A percentile compares a stretch with the other conserved stretches of the same genome.
These are phyloP conservation scores for Scophthalmus maximus DNA, from an alignment of 2,113 vertebrate genomes.

Conservation along the genomic window DNA sequence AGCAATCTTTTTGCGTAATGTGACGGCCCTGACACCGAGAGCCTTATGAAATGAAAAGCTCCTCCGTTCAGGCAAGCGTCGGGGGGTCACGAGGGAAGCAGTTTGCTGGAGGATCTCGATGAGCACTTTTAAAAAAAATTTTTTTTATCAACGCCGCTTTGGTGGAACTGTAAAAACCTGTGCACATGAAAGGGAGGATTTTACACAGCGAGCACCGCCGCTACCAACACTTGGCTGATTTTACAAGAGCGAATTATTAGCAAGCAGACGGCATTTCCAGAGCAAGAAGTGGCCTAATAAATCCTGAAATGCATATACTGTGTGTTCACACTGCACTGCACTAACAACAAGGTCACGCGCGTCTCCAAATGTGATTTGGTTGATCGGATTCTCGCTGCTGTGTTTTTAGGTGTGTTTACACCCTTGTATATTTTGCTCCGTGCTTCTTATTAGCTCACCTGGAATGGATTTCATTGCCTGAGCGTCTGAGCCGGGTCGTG, in stretches of 20 bases:
- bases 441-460: slow-evolving; percentile 34
- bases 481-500: slow-evolving; percentile 22
- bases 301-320: slow-evolving; percentile 29
- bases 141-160: slow-evolving; percentile 1
- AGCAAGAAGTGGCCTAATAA: slow-evolving; percentile 34
- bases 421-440: neutral
- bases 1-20: slow-evolving; percentile 36
- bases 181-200: slow-evolving; percentile 17
- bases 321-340: slow-evolving; percentile 28
- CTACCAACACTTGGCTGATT: slow-evolving; percentile 39
- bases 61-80: slow-evolving; percentile 41
- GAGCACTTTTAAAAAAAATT: slow-evolving; percentile 17
- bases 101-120: slow-evolving; percentile 30
- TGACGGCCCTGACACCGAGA: slow-evolving; percentile 28
- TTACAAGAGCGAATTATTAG: slow-evolving; percentile 34
- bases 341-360: slow-evolving; percentile 29
- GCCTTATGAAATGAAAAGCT: slow-evolving; percentile 51
- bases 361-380: slow-evolving; percentile 20
- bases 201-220: slow-evolving; percentile 18
- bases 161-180: slow-evolving; percentile 13
- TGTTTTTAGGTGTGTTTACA: slow-evolving; percentile 13
- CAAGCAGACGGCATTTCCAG: slow-evolving; percentile 15
- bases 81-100: slow-evolving; percentile 46
- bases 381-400: slow-evolving; percentile 6
- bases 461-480: slow-evolving; percentile 30